phyloP scores from a whole-genome alignment of 2,113 vertebrate species.

The Typhlomys cinereus region DNA sequence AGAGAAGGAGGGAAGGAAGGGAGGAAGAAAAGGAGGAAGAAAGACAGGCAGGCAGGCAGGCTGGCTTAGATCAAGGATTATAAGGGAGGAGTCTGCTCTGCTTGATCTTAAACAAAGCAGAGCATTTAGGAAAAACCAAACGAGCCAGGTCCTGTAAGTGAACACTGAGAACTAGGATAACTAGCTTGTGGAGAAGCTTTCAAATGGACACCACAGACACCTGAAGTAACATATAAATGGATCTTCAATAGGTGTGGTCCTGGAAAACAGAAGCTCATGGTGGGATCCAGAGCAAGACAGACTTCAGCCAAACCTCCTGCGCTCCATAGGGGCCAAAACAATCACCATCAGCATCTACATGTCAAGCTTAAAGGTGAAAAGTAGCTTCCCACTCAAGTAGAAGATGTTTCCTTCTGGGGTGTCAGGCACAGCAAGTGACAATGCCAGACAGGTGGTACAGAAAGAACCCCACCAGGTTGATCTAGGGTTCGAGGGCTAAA shows the following conservation, averaged over 20 bases:
- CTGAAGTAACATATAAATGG: not conserved
- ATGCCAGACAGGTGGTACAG: fast-evolving
- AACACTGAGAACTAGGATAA: not conserved
- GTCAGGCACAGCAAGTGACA: not conserved
- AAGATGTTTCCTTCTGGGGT: fast-evolving
- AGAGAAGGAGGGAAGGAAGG: no score
- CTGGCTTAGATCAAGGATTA: not conserved
- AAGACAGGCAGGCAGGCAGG: no score
- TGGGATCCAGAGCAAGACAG: not conserved
- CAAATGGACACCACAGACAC: not conserved
- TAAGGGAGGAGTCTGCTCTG: not conserved
- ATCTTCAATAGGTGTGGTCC: no score
- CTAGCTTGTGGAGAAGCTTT: not conserved
- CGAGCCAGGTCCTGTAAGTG: not conserved
- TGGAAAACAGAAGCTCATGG: not conserved
- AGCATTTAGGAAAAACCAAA: not conserved
- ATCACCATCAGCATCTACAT: fast-evolving
- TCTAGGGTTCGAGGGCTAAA: not conserved
- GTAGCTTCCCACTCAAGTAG: no score
- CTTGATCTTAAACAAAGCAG: not conserved
- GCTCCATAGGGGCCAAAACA: not conserved
- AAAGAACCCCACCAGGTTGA: not conserved
- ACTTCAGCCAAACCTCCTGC: not conserved
- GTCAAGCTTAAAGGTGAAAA: not conserved
- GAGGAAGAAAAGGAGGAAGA: no score